phyloP scores from a whole-genome alignment of 2,113 vertebrate species.

The Myiopsitta monachus region DNA sequence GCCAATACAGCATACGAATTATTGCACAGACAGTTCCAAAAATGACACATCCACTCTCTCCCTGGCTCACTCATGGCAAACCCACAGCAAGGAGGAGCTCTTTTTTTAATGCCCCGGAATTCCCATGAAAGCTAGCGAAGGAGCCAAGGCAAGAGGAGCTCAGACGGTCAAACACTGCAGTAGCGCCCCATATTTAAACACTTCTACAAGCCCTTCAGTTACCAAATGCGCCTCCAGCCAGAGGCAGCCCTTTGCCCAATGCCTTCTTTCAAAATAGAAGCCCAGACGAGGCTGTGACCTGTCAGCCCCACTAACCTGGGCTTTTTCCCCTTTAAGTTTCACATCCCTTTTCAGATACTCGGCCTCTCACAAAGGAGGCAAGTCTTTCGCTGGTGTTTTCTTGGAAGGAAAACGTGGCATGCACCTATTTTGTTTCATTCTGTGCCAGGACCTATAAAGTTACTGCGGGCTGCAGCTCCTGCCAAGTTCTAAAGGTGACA shows the following conservation, averaged over 20 bases:
- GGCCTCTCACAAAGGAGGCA: conserved; percentile 51
- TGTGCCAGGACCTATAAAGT: conserved; percentile 59
- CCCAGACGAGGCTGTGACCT: conserved; percentile 11
- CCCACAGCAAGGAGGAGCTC: not conserved
- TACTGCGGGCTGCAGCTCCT: conserved; percentile 42
- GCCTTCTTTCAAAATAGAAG: conserved; percentile 9
- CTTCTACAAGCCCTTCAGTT: not conserved
- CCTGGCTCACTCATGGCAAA: conserved; percentile 18
- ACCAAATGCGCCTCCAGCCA: not conserved
- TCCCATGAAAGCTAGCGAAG: conserved; percentile 8
- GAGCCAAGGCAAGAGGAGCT: conserved; percentile 26
- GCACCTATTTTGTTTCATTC: conserved; percentile 70
- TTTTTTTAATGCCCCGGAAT: not conserved
- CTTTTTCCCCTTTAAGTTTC: not conserved
- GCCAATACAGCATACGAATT: not conserved
- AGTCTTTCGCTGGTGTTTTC: conserved; percentile 49
- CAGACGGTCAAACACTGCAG: not conserved
- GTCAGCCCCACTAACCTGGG: not conserved
- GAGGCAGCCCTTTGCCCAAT: not conserved
- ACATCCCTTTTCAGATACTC: not conserved
- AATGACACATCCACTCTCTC: not conserved
- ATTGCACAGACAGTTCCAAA: conserved; percentile 10
- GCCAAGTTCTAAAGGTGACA: conserved; percentile 53
- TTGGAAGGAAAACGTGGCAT: conserved; percentile 61
- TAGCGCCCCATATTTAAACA: not conserved